Base-by-base conservation (phyloP, 2,797 vertebrate species). In the Emydoidea blandingii region DNA sequence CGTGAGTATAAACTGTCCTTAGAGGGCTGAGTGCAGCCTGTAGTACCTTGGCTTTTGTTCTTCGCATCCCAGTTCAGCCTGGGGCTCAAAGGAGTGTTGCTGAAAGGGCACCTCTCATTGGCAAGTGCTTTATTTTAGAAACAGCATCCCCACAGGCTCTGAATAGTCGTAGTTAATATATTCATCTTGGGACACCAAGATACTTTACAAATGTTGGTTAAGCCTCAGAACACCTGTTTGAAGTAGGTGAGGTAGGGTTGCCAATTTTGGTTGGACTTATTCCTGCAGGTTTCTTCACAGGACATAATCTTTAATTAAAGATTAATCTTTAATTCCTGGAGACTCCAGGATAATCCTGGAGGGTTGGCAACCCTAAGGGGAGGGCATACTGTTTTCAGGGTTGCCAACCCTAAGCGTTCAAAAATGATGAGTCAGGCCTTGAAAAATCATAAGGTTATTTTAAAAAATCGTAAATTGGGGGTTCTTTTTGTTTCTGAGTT, bases 111-210 rank as follows among this genome's bases (percentile, higher is more conserved):
- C 23, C 54, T 81, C 44, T 83, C 0, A 0, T 4, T 44, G 52
- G 37, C 89, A 87, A 49, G 29, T 86, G 72, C 50, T 78, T 78
- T 95, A 29, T 31, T 95, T 83, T 34, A 90, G 82, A 83, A 90
- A 52, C 62, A 56, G 25, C 83, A 8, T 89, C 83, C 85, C 91
- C 86, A 82, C 82, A 90, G 25, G 25, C 50, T 62, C 59, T 87
- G 82, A 74, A 31, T 37, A 74, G 72, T 37, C 8, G 18, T 74
- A 74, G 23, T 44, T 80, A 37, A 57, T 95, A 57, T 52, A 74
- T 80, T 41, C 95, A 82, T 80, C 68, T 76, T 27, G 91, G 53
- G 82, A 44, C 79, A 1, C 62, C 88, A 86, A 1, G 87, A 72
- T 29, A n/a, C 85, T 94, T 95, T 8, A 37, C 81, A 78, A 54